Conservation (phyloP, 2,888 invertebrate species). For the Odiellus spinosus region DNA sequence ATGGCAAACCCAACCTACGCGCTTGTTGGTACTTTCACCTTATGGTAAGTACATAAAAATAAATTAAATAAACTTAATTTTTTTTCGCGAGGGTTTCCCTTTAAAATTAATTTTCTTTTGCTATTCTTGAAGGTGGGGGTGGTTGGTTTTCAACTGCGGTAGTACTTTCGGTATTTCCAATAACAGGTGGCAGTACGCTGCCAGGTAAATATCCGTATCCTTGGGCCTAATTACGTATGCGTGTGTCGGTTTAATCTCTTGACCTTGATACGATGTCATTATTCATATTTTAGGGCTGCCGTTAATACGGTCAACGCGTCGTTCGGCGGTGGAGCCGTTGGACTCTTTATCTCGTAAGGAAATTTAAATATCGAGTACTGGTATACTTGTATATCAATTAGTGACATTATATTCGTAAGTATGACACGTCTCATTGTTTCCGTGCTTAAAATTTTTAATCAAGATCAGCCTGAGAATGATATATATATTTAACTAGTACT, state of each 20-base stretch:
- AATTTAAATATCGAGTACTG: too few species aligned
- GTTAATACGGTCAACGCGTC: constrained; percentile 25
- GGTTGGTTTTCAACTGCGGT: constrained; percentile 31
- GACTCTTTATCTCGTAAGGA: constrained; percentile 14
- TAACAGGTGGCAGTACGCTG: constrained; percentile 28
- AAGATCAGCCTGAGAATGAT: too few species aligned
- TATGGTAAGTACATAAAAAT: constrained; percentile 20
- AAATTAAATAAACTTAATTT: too few species aligned
- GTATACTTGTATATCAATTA: not conserved
- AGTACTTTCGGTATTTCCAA: constrained; percentile 30
- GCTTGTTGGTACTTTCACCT: constrained; percentile 23
- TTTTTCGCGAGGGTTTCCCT: too few species aligned
- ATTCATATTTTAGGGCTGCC: constrained; percentile 19
- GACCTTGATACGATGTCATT: not conserved
- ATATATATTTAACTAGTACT: too few species aligned
- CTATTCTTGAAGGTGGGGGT: constrained; percentile 25
- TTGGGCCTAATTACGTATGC: too few species aligned
- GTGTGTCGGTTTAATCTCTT: too few species aligned
- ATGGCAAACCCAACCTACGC: constrained; percentile 21
- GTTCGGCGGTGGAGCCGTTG: constrained; percentile 23
- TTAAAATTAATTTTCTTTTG: not conserved
- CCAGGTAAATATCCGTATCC: constrained; percentile 12
- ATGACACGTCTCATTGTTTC: too few species aligned
- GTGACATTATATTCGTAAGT: too few species aligned
- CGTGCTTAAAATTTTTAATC: too few species aligned